Base-by-base conservation (phyloP, 2,113 vertebrate species). In the Tragelaphus strepsiceros region DNA sequence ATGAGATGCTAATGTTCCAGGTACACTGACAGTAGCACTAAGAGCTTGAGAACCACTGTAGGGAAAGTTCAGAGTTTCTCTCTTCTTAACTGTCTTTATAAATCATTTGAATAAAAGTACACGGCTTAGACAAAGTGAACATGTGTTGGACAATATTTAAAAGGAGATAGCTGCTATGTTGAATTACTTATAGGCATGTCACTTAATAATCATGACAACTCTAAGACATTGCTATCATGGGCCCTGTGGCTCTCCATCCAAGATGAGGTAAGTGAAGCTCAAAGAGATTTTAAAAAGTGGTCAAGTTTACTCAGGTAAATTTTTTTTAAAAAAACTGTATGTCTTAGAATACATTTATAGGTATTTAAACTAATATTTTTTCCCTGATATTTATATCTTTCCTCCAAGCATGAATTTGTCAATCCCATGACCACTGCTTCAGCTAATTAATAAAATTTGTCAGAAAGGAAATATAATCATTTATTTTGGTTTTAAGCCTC, bases 211-310 rank as follows among this genome's bases (percentile, higher is more conserved):
- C 32, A 59, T 4, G 5, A 53, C 15, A 26, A 8, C 74, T 46
- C n/a, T 92, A 32, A 95, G 51, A 59, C 28, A 49, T 9, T 78
- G 35, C 5, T 86, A n/a, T 28, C 19, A 0, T 54, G 24, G 26
- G 21, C 28, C 5, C 0, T 3, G n/a, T 39, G 2, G 0, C n/a
- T 54, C 1, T 64, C 0, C 67, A 2, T 35, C 14, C 49, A 35
- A 91, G 46, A 43, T 64, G 7, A 93, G 3, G 17, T 19, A 78
- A 28, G 51, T 74, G 7, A 90, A 6, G 19, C n/a, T 85, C n/a
- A 67, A 59, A 56, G 24, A 62, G 7, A 3, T 86, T 86, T 56
- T 54, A 4, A 17, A 53, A 77, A 6, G 26, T 58, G 35, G 30
- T 81, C 32, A 90, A 54, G 16, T 59, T 89, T 10, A 61, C 30